Evolutionary conservation across 1,140 invertebrate species (phyloP).

Genomic region (Bombus waltoni): DNA sequence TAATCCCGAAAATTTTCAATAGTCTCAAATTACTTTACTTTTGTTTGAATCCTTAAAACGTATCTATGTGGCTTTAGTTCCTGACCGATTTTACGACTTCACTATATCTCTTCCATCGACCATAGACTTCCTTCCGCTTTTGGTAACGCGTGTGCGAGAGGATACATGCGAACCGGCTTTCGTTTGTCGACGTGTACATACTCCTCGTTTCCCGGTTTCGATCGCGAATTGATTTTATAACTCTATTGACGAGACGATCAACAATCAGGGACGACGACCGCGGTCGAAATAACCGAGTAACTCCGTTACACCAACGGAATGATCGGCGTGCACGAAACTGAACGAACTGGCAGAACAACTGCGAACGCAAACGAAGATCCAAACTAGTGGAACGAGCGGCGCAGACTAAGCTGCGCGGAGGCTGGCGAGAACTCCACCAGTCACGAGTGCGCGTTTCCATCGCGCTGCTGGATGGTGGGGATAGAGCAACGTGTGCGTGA

Average conservation of each 20-base stretch:
- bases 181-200: neutral
- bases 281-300: neutral
- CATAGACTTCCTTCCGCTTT: constrained; percentile 26
- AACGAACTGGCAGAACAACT: neutral
- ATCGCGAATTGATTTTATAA: neutral
- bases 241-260: neutral
- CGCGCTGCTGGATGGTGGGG: constrained; percentile 29
- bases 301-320: neutral
- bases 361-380: constrained; percentile 39
- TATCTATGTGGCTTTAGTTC: neutral
- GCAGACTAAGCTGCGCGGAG: constrained; percentile 75
- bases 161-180: neutral
- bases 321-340: constrained; percentile 12
- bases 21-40: neutral
- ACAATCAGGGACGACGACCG: neutral
- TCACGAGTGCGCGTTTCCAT: constrained; percentile 48
- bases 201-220: neutral
- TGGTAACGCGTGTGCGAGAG: neutral
- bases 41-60: neutral
- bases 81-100: neutral
- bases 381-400: constrained; percentile 69
- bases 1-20: neutral
- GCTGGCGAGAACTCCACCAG: constrained; percentile 66
- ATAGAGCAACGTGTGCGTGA: constrained; percentile 23
- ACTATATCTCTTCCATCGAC: neutral